Base-by-base conservation (phyloP, 2,888 invertebrate species). In the Caenorhabditis sinica region DNA sequence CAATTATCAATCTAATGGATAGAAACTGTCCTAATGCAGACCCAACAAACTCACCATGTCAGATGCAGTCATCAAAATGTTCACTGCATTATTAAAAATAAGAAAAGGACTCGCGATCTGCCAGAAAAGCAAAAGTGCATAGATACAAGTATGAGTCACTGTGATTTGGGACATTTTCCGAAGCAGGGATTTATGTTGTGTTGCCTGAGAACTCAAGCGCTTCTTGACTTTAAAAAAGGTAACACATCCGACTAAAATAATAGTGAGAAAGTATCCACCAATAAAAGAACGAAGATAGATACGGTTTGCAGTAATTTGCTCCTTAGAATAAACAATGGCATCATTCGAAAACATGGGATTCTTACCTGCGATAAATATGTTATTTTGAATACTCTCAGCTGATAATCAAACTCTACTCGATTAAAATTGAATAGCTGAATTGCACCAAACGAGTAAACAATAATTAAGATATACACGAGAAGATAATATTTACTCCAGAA, bases 21-120 rank as follows among this genome's bases (percentile, higher is more conserved):
- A n/a, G n/a, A n/a, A n/a, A n/a, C n/a, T n/a, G n/a, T n/a, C n/a
- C n/a, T n/a, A n/a, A n/a, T n/a, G n/a, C n/a, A n/a, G n/a, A n/a
- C n/a, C n/a, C n/a, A n/a, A n/a, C n/a, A n/a, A n/a, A 30, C 30
- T 66, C 11, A 68, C 66, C 66, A 68, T 68, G 51, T 68, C 66
- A 15, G 66, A 68, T 13, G 23, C 30, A 17, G 66, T 68, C 66
- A 68, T 68, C 33, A 68, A 11, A 5, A 68, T 33, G 33, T 68
- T 68, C 2, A 68, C 33, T 13, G 51, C 17, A 51, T 68, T 51
- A 6, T 33, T 51, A 13, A 23, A 68, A 8, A 33, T 13, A 9
- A 68, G n/a, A 51, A 51, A 68, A 2, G 51, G 49, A 36, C 66
- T 68, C 11, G 20, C 51, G 6, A 51, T 68, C 28, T 68, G 66